Conservation (phyloP, 30 jellyfish, hydroid and myxozoan species). For the Aurelia coerulea region DNA sequence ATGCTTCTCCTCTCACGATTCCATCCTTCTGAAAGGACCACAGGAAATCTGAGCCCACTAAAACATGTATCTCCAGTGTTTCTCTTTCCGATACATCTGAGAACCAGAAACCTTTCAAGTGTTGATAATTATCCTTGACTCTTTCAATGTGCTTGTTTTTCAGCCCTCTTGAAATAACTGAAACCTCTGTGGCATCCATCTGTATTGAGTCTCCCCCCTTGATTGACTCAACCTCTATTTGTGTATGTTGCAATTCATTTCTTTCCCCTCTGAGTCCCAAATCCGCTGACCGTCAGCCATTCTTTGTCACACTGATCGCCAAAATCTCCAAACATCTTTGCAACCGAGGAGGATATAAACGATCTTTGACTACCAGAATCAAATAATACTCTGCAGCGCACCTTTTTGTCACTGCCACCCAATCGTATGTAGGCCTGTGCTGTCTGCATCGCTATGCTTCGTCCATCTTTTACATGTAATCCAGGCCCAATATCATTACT, state of each 20-base stretch:
- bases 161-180: conserved; percentile 36
- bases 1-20: conserved; percentile 31
- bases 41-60: conserved; percentile 32
- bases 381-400: conserved; percentile 40
- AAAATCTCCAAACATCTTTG: background rate
- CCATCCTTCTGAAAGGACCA: conserved; percentile 32
- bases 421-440: conserved; percentile 27
- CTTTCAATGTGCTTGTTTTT: conserved; percentile 17
- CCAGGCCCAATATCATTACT: conserved; percentile 44
- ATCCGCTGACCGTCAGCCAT: conserved; percentile 20
- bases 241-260: conserved; percentile 14
- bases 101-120: conserved; percentile 13
- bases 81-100: conserved; percentile 36
- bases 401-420: conserved; percentile 4
- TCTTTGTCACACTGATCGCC: background rate
- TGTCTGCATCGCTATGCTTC: conserved; percentile 54
- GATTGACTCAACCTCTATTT: conserved; percentile 16
- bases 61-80: conserved; percentile 21
- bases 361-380: conserved; percentile 37
- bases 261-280: conserved; percentile 20
- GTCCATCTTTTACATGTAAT: conserved; percentile 38
- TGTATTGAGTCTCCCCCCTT: conserved; percentile 27
- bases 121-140: conserved; percentile 11
- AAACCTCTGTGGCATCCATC: conserved; percentile 39
- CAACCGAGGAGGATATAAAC: conserved; percentile 10